Percentiles rank a stretch among this genome's conserved stretches.
These are phyloP conservation scores for Sinocyclocheilus anophthalmus DNA, from an alignment of 2,113 vertebrate species.

Conservation along the genomic window DNA sequence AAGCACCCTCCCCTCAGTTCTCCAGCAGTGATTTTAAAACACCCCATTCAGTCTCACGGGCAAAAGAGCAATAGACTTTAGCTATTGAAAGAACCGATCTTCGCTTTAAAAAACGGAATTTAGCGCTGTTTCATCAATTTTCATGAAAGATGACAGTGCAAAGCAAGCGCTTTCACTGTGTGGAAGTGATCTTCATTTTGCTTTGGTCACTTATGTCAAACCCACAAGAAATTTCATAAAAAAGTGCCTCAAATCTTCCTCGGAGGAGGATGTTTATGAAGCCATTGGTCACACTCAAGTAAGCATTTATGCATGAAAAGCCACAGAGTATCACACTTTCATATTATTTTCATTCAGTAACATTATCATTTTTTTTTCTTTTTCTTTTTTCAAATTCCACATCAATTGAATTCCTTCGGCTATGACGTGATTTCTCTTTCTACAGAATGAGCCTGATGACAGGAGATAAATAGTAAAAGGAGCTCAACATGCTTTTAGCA, in stretches of 20 bases:
- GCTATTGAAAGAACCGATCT: background rate
- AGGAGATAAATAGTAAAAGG: conserved; percentile 32
- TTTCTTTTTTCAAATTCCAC: background rate
- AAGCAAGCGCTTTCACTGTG: background rate
- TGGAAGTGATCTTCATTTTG: conserved; percentile 16
- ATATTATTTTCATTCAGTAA: background rate
- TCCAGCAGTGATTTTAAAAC: background rate
- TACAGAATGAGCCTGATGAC: conserved; percentile 36
- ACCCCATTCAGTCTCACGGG: background rate
- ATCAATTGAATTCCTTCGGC: conserved; percentile 2
- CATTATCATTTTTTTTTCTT: background rate
- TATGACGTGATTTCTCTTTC: conserved; percentile 7
- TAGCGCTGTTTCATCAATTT: conserved; percentile 8
- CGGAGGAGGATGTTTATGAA: conserved; percentile 32
- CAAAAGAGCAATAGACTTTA: conserved; percentile 14
- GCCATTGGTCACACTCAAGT: conserved; percentile 33
- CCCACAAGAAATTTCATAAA: background rate
- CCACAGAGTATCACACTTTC: background rate
- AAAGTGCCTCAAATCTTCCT: background rate
- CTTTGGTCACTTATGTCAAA: conserved; percentile 27
- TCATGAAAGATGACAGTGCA: background rate
- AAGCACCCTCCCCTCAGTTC: background rate
- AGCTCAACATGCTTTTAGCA: conserved; percentile 45
- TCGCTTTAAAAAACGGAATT: background rate
- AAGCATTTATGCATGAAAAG: conserved; percentile 31